A percentile compares a stretch with the other conserved stretches of the same genome.
phyloP scores from a whole-genome alignment of 2,888 invertebrate genomes.

The Phyllotreta striolata region DNA sequence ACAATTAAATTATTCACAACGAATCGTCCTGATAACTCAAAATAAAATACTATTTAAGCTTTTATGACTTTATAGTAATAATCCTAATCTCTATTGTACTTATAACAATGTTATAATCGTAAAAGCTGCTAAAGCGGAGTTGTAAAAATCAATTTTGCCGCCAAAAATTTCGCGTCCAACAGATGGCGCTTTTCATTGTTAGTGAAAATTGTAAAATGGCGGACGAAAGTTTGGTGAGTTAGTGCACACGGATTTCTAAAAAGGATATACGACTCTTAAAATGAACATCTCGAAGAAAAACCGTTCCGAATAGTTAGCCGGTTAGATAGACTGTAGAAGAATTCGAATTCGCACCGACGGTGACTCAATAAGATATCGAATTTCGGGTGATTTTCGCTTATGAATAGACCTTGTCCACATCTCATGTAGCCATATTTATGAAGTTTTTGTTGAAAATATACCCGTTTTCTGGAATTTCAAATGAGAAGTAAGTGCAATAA shows the following conservation, averaged over 20 bases:
- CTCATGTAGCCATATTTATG: constrained; percentile 72
- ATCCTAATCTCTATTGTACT: too few species aligned
- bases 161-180: constrained; percentile 55
- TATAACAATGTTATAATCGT: too few species aligned
- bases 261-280: constrained; percentile 45
- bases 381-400: constrained; percentile 42
- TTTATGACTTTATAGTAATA: too few species aligned
- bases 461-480: constrained; percentile 51
- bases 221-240: constrained; percentile 70
- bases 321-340: constrained; percentile 29
- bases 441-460: constrained; percentile 54
- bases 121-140: too few species aligned
- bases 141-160: constrained; percentile 47
- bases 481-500: constrained; percentile 55
- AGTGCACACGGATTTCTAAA: constrained; percentile 61
- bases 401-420: constrained; percentile 49
- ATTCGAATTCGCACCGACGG: constrained; percentile 34
- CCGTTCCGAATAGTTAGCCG: constrained; percentile 36
- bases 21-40: too few species aligned
- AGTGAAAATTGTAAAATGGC: constrained; percentile 72
- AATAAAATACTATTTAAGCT: too few species aligned
- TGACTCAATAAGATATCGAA: constrained; percentile 39
- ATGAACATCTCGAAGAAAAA: constrained; percentile 41
- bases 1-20: too few species aligned
- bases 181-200: constrained; percentile 74